Evolutionary conservation across 2,797 vertebrate genomes (phyloP).

Genomic region (Merluccius polli): DNA sequence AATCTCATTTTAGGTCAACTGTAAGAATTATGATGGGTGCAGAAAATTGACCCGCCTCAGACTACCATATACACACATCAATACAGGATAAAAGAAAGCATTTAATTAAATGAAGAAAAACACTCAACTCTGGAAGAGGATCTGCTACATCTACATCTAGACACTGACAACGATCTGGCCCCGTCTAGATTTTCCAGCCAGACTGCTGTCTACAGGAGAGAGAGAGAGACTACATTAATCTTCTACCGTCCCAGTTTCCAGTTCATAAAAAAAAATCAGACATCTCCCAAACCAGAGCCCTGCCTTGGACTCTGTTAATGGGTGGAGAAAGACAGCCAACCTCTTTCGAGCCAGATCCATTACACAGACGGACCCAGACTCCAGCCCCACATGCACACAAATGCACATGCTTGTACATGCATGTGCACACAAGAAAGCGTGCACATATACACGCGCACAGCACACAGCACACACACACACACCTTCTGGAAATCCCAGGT

Average conservation of each 20-base stretch:
- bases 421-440: no score
- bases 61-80: no score
- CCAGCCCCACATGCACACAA: slow-evolving; percentile 7
- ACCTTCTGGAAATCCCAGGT: no score
- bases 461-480: no score
- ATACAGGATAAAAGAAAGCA: no score
- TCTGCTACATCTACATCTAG: slow-evolving; percentile 31
- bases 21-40: no score
- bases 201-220: slow-evolving; percentile 34
- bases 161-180: slow-evolving; percentile 42
- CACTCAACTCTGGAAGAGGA: slow-evolving; percentile 18
- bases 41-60: no score
- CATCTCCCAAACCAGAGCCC: no score
- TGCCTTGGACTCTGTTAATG: slow-evolving; percentile 49
- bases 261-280: slow-evolving; percentile 61
- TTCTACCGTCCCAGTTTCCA: slow-evolving; percentile 60
- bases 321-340: slow-evolving; percentile 35
- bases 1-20: no score
- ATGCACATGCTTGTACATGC: not conserved
- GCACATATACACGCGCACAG: no score
- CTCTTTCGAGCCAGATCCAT: slow-evolving; percentile 47
- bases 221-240: slow-evolving; percentile 52
- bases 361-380: slow-evolving; percentile 27
- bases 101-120: not conserved
- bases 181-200: slow-evolving; percentile 45